A percentile compares a stretch with the other conserved stretches of the same genome.
These are phyloP conservation scores for Nesometra sesokonis DNA, from an alignment of 35 echinoderm and acorn worm genomes.

Conservation along the genomic window DNA sequence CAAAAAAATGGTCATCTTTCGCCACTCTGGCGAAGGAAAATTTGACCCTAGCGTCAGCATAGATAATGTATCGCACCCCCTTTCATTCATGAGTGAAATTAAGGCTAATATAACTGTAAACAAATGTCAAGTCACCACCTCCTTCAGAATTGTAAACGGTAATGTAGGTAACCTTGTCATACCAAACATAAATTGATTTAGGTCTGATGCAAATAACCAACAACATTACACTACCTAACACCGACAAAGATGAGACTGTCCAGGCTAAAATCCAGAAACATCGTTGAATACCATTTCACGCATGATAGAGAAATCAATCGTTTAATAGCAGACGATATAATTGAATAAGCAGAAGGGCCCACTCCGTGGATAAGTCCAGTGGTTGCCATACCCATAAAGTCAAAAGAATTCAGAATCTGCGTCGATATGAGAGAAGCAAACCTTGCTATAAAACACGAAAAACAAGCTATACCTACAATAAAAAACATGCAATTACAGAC, in stretches of 20 bases:
- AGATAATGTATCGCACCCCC: background rate
- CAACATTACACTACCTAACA: background rate
- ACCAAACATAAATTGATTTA: conserved; percentile 3
- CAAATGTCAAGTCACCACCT: background rate
- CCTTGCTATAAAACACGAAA: background rate
- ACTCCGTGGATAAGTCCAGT: background rate
- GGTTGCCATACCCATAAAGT: conserved; percentile 8
- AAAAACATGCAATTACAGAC: background rate
- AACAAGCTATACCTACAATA: background rate
- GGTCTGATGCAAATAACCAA: conserved; percentile 21
- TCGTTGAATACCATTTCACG: conserved; percentile 13
- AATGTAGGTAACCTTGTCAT: conserved; percentile 22
- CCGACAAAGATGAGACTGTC: background rate
- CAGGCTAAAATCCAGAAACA: conserved; percentile 13
- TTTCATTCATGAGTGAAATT: conserved; percentile 13
- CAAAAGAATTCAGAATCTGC: conserved; percentile 12
- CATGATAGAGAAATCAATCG: conserved; percentile 7
- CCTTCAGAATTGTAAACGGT: conserved; percentile 13
- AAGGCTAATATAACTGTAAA: background rate
- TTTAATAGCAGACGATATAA: conserved; percentile 11
- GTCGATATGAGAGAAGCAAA: conserved; percentile 21
- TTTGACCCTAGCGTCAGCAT: too few relatives aligned
- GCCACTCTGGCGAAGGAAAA: too few relatives aligned
- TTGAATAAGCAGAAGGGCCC: conserved; percentile 21
- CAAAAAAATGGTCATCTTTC: background rate